Evolutionary conservation across 2,113 vertebrate genomes (phyloP), one percentile per base, ranked within the genome.

Genomic region (Percopsis transmontana): DNA sequence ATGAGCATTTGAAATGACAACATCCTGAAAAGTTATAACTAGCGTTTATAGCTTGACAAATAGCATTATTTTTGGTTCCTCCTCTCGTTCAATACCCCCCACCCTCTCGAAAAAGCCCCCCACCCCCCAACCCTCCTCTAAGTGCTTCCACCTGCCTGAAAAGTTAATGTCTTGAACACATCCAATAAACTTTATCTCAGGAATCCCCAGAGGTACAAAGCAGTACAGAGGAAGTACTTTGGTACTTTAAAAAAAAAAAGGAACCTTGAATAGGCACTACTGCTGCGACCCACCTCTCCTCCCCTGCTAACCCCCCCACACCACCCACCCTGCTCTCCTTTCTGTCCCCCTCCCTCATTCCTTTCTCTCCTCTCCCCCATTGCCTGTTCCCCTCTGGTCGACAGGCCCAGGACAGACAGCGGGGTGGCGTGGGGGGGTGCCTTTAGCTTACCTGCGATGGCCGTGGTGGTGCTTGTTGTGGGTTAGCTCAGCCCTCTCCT

Each of bases 371-470:
- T 87, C 81, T 82, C 73, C 80, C 80, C 79, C 76, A 77, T 76
- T 85, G 85, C 86, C 77, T 90, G 82, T 76, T 88, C 81, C 77
- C 75, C 85, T 88, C 75, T 80, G 76, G 77, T 85, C 85, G 69
- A 84, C 87, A 91, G 90, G 90, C 90, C 91, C 85, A 79, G 87
- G 87, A 84, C 85, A 87, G 87, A 77, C 81, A 82, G 86, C 85
- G 52, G 40, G 79, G 82, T 84, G 82, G 81, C 82, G 42, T 63
- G 85, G 44, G 68, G 85, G 69, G 84, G 76, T 81, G 86, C 58
- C 83, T 87, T 85, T 80, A 86, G 87, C 93, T 93, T 91, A 94
- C 93, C 93, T 94, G 92, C 83, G 84, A 92, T 91, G 86, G 90
- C 91, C 89, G 92, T 91, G 91, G 85, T 90, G 90, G 80, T 92